phyloP scores from a whole-genome alignment of 2,888 invertebrate species.

The Cephus rjabovi region DNA sequence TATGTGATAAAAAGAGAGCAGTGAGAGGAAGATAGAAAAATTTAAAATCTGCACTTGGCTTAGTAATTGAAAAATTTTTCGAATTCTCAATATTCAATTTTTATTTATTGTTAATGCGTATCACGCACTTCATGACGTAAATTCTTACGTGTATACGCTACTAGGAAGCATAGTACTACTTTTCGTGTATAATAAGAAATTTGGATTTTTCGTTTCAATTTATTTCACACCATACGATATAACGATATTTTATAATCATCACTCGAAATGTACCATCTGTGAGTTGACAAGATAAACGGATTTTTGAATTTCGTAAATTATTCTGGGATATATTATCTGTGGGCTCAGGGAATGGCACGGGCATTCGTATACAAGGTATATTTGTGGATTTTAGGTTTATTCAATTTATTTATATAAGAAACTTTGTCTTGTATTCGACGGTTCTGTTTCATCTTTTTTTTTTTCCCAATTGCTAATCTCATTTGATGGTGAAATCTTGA shows the following conservation, averaged over 20 bases:
- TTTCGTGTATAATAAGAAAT: not conserved
- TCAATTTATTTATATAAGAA: not conserved
- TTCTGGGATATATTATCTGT: not conserved
- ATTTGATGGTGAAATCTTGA: not conserved
- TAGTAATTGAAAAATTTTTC: not conserved
- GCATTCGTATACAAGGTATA: not conserved
- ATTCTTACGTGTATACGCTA: not conserved
- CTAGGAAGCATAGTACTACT: not conserved
- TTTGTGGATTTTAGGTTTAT: not conserved
- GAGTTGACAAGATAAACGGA: no score
- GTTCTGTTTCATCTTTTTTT: not conserved
- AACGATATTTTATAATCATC: not conserved
- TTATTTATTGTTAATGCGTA: not conserved
- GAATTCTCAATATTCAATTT: not conserved
- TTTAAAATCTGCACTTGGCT: not conserved
- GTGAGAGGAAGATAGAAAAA: not conserved
- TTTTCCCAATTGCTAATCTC: no score
- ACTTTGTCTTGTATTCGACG: not conserved
- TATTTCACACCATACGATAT: not conserved
- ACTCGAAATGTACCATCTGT: not conserved
- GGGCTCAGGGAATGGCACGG: not conserved
- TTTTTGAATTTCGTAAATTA: not conserved
- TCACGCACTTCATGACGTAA: not conserved
- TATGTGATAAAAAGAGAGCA: not conserved
- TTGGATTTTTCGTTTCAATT: not conserved